These are phyloP conservation scores for Cetoscarus ocellatus DNA, from an alignment of 2,797 vertebrate species.

Conservation along the genomic window DNA sequence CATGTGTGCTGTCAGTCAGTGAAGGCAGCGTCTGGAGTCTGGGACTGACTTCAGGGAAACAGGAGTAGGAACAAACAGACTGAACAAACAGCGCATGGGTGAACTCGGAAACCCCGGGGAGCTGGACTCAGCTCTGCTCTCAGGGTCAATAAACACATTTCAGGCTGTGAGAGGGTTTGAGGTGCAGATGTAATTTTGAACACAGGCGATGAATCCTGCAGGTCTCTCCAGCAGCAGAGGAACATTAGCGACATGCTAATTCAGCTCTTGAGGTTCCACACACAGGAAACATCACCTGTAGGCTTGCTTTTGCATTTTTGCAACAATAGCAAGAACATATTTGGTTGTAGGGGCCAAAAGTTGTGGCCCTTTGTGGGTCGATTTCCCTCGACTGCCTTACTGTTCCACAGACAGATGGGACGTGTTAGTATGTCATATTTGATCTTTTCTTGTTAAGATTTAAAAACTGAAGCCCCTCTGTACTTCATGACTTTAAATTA, in stretches of 20 bases:
- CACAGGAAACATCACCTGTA: not conserved
- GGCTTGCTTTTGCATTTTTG: not conserved
- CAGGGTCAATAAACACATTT: not conserved
- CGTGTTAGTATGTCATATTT: too few relatives aligned
- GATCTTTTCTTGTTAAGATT: too few relatives aligned
- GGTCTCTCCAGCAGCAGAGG: not conserved
- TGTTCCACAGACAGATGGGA: too few relatives aligned
- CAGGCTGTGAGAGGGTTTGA: not conserved
- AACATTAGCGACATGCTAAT: not conserved
- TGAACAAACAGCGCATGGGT: not conserved
- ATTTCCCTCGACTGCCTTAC: not conserved
- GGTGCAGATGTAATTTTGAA: not conserved
- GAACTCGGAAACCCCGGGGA: not conserved
- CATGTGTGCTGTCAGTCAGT: not conserved
- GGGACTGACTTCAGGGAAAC: not conserved
- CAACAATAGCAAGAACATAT: not conserved
- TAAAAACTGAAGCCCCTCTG: too few relatives aligned
- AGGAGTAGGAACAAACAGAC: constrained; percentile 2
- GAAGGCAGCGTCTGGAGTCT: not conserved
- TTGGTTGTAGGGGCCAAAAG: not conserved
- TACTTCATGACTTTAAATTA: too few relatives aligned
- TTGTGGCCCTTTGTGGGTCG: not conserved
- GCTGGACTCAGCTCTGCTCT: not conserved
- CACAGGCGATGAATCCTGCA: not conserved
- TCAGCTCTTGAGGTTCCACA: not conserved